Evolutionary conservation across 1,140 invertebrate species (phyloP).

Genomic region (Drosophila melanogaster): Release_6_plus_ISO1_MT NT_033777.3:22263001-22263500

Average conservation of each 20-base stretch:
- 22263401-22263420: conserved; percentile 18
- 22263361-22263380: conserved; percentile 35
- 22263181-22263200: conserved; percentile 41
- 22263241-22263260: conserved; percentile 75
- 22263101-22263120: conserved; percentile 78
- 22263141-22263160: conserved; percentile 27
- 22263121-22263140: conserved; percentile 78
- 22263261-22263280: conserved; percentile 46
- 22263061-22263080: conserved; percentile 6
- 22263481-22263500: conserved; percentile 13
- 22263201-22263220: conserved; percentile 51
- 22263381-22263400: conserved; percentile 5
- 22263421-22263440: background rate
- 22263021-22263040: conserved; percentile 25
- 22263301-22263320: conserved; percentile 80
- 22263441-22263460: background rate
- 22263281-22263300: conserved; percentile 24
- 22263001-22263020: conserved; percentile 32
- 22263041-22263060: conserved; percentile 11
- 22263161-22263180: conserved; percentile 19
- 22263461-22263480: background rate
- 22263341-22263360: conserved; percentile 71
- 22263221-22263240: conserved; percentile 8
- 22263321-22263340: conserved; percentile 83
- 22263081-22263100: conserved; percentile 78